Base-by-base conservation (phyloP, 2,888 invertebrate species). In the Meghimatium bilineatum region DNA sequence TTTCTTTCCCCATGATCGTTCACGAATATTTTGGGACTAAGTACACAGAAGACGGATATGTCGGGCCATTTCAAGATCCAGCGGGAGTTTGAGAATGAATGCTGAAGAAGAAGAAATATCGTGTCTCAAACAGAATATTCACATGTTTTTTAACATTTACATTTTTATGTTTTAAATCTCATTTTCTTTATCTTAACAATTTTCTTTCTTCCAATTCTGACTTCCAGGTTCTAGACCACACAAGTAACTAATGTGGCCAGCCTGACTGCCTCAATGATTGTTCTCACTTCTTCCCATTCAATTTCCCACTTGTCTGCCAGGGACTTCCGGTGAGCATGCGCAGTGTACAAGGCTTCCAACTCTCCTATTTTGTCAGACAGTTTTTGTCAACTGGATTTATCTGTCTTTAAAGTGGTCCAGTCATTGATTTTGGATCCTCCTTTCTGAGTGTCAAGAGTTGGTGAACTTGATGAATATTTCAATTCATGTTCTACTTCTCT, bases 221-320 rank as follows among this genome's bases (percentile, higher is more conserved):
- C 29, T 10, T 44, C 26, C 29, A n/a, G 0, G 60, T n/a, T n/a
- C 14, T 29, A 17, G 66, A 49, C 17, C 52, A 32, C 52, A 29
- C 52, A 2, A 52, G 17, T 32, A 32, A 29, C 74, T 74, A 52
- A 74, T 74, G 74, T 34, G 52, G 32, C 26, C 52, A 29, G 32
- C 20, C 29, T 17, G 74, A 74, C 52, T 52, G 32, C 2, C 36
- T 63, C 67, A 63, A 78, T 49, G 36, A 63, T 38, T 66, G 23
- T 60, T 66, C 38, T 63, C 63, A 52, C 77, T 66, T 77, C 66
- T 63, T 66, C 29, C 66, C 32, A 36, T 38, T 77, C 38, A 44
- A 66, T 67, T 67, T 78, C 67, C 78, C 78, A 78, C 78, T 78
- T 44, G 67, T 78, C 78, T 67, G 38, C 78, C 66, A n/a, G 49